Conservation (phyloP, 2,113 vertebrate species). For the Pimephales promelas region DNA sequence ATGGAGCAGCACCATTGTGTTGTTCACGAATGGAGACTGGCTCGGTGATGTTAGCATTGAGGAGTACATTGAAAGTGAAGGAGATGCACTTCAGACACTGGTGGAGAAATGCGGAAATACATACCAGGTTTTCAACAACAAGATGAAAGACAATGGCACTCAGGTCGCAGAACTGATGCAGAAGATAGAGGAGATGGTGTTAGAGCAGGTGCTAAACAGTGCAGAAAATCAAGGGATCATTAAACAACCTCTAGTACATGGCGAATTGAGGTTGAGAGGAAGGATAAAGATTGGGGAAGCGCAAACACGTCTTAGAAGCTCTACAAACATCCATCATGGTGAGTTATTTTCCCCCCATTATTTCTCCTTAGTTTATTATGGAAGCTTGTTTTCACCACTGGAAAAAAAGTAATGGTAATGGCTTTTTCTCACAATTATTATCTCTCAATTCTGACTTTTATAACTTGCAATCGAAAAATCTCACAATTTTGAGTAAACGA, state of each 20-base stretch:
- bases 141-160: conserved; percentile 34
- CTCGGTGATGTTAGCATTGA: conserved; percentile 66
- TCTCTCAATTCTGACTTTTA: not conserved
- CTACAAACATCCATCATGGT: not conserved
- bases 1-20: conserved; percentile 62
- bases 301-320: not conserved
- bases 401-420: too few species aligned
- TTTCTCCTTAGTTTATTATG: not conserved
- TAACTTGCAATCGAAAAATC: not conserved
- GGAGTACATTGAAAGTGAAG: conserved; percentile 70
- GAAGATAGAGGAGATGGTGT: conserved; percentile 64
- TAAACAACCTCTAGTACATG: not conserved
- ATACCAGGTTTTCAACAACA: conserved; percentile 71
- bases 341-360: not conserved
- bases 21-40: conserved; percentile 73
- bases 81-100: conserved; percentile 62
- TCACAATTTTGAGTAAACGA: not conserved
- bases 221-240: conserved; percentile 32
- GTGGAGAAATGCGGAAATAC: conserved; percentile 68
- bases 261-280: not conserved
- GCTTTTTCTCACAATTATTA: not conserved
- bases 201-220: conserved; percentile 36
- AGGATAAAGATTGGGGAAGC: not conserved
- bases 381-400: not conserved
- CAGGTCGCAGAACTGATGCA: conserved; percentile 64